Conservation (phyloP, 2,113 vertebrate genomes). For the Hyaena hyaena region DNA sequence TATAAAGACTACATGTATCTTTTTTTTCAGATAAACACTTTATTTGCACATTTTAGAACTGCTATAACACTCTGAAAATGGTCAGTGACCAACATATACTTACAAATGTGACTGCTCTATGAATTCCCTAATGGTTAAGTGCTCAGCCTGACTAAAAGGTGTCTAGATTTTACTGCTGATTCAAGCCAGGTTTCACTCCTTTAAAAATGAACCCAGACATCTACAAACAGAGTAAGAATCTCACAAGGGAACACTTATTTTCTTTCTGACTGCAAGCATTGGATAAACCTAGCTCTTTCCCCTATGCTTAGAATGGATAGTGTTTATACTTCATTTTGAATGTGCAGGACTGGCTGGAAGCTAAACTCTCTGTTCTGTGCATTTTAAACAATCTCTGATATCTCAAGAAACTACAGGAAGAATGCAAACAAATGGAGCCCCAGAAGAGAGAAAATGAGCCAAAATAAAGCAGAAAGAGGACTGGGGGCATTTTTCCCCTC, state of each 20-base stretch:
- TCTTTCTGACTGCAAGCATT: background rate
- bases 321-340: constrained; percentile 30
- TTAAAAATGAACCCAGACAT: background rate
- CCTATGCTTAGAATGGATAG: background rate
- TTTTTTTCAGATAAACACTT: background rate
- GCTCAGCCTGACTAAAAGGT: background rate
- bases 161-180: background rate
- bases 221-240: background rate
- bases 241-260: background rate
- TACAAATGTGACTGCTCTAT: background rate
- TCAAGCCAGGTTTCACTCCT: background rate
- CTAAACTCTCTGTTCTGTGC: constrained; percentile 27
- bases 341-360: background rate
- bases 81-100: background rate
- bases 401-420: constrained; percentile 9
- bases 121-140: background rate
- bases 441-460: constrained; percentile 30
- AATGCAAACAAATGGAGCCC: background rate
- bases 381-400: background rate
- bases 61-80: background rate
- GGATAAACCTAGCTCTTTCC: background rate
- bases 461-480: background rate
- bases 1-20: background rate
- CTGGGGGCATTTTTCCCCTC: background rate
- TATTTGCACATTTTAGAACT: background rate